Evolutionary conservation across 2,113 vertebrate species (phyloP), one percentile per base, ranked within the genome.

Genomic region (Pionites leucogaster): DNA sequence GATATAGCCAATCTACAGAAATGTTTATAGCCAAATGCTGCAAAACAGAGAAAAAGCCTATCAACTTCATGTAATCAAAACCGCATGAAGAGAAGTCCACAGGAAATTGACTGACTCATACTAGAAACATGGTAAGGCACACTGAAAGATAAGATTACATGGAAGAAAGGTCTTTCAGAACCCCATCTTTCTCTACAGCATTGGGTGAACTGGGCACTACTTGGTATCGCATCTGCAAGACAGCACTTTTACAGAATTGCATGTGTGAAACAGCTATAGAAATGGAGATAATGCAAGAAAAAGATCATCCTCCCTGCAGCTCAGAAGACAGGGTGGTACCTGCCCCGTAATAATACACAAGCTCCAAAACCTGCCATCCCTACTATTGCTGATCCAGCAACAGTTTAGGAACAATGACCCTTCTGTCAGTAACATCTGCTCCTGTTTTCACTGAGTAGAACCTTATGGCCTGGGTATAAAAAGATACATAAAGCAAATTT

Each of bases 331-430:
- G n/a, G 17, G 22, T 69, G 16, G 6, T 53, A 50, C 46, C 24
- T 1, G 1, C 5, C 9, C 39, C 22, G 4, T 14, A 9, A 4
- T 28, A 7, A 2, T 44, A 10, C 16, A n/a, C 28, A 31, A 28
- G 10, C 18, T 65, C 52, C 35, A 62, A 64, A 83, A 28, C 4
- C n/a, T 76, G 12, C 3, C 13, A 9, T 31, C 33, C 47, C 24
- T 49, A 18, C 57, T 86, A 39, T 44, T 71, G 14, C 33, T 86
- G 22, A 57, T 55, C 13, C 15, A 44, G 44, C 9, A 37, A 24
- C 18, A 17, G 18, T 13, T 80, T 27, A 69, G 17, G 31, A 24
- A 12, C 46, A 84, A 22, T 16, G 22, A 37, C 11, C 9, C 10
- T 77, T 79, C 47, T 44, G 15, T n/a, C 25, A 55, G 10, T 53